These are phyloP conservation scores for Drosophila bifasciata DNA, from an alignment of 1,140 invertebrate genomes.

Conservation along the genomic window DNA sequence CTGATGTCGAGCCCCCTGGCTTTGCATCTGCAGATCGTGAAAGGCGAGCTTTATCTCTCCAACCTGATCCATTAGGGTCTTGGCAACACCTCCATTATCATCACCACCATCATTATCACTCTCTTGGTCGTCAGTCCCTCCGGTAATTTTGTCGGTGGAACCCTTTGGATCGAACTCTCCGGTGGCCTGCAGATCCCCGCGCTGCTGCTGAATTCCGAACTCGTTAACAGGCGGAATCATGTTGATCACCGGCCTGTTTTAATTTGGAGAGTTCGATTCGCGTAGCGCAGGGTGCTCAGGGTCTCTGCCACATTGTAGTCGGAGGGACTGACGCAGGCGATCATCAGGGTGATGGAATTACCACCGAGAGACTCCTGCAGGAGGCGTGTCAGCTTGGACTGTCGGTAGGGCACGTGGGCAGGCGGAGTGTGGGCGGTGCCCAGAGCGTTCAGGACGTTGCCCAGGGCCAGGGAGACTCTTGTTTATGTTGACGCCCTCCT, in stretches of 20 bases:
- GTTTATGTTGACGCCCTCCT: constrained; percentile 89
- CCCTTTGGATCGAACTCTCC: constrained; percentile 27
- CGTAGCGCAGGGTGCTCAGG: constrained; percentile 94
- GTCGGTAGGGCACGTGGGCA: constrained; percentile 93
- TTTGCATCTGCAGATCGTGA: constrained; percentile 40
- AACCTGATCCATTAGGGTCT: constrained; percentile 36
- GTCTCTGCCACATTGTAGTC: constrained; percentile 96
- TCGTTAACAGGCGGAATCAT: constrained; percentile 91
- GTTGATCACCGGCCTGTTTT: constrained; percentile 97
- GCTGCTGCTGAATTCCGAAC: constrained; percentile 88
- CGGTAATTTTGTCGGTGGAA: too few species aligned
- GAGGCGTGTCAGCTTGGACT: constrained; percentile 95
- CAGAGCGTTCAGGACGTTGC: constrained; percentile 96
- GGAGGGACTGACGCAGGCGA: constrained; percentile 96
- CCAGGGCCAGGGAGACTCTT: constrained; percentile 89
- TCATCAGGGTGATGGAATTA: constrained; percentile 96
- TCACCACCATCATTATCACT: too few species aligned
- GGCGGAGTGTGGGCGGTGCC: constrained; percentile 86
- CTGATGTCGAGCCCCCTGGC: constrained; percentile 34
- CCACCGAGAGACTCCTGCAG: constrained; percentile 96
- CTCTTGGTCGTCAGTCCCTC: too few species aligned
- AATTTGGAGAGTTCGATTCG: constrained; percentile 94
- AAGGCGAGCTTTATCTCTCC: constrained; percentile 85
- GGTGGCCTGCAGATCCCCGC: constrained; percentile 86
- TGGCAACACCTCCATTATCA: too few species aligned